phyloP scores from a whole-genome alignment of 1,140 invertebrate genomes.

The Anoplophora glabripennis region DNA sequence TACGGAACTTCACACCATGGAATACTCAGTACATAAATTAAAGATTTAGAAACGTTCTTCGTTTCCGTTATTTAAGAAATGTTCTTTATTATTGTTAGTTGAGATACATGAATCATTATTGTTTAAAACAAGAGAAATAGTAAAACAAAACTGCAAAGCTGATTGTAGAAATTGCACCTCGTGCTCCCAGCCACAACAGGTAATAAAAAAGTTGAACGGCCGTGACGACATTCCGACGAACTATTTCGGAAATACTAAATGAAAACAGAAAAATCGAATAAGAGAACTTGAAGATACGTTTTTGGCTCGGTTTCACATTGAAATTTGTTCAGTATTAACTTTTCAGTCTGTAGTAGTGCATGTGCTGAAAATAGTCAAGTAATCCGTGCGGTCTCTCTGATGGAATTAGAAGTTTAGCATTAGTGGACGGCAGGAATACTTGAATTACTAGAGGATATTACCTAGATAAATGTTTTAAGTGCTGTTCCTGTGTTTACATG shows the following conservation, averaged over 20 bases:
- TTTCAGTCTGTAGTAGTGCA: constrained; percentile 31
- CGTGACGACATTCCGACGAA: background rate
- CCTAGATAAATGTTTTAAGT: constrained; percentile 1
- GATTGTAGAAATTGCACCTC: too few relatives aligned
- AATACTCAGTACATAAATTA: too few relatives aligned
- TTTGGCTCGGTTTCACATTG: constrained; percentile 12
- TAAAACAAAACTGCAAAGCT: too few relatives aligned
- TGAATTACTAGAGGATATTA: constrained; percentile 5
- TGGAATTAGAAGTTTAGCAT: constrained; percentile 8
- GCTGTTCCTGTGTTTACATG: background rate
- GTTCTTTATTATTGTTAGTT: too few relatives aligned
- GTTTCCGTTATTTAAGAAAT: too few relatives aligned
- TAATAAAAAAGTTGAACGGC: too few relatives aligned
- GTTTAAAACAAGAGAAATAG: too few relatives aligned
- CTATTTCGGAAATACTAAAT: background rate
- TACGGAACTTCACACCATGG: too few relatives aligned
- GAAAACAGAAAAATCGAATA: background rate
- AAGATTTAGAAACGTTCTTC: too few relatives aligned
- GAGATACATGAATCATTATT: too few relatives aligned
- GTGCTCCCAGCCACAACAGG: too few relatives aligned
- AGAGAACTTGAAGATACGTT: background rate
- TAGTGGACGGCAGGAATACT: constrained; percentile 9
- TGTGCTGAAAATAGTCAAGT: constrained; percentile 33
- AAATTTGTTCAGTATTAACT: constrained; percentile 29
- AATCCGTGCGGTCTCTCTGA: constrained; percentile 16